These are phyloP conservation scores for Xenopus petersii DNA, from an alignment of 2,797 vertebrate species.

Conservation along the genomic window DNA sequence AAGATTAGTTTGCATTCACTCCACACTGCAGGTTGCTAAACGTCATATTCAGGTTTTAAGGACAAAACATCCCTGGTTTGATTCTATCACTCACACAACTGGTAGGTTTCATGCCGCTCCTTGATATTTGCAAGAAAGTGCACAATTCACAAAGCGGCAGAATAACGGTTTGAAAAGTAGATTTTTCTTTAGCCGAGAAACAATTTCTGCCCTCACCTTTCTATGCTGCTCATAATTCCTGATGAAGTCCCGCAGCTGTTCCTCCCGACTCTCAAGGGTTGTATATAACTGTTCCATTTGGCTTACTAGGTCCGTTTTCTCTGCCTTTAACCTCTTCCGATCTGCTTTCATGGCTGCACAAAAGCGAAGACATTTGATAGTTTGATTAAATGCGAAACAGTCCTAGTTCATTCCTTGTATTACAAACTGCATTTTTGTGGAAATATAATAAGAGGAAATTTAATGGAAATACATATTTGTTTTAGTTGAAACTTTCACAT, in stretches of 20 bases:
- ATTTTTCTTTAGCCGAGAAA: not conserved
- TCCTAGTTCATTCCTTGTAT: too few species aligned
- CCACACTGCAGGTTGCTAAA: slow-evolving; percentile 4
- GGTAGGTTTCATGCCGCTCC: not conserved
- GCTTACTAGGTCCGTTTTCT: slow-evolving; percentile 88
- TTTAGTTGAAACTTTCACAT: too few species aligned
- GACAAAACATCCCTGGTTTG: not conserved
- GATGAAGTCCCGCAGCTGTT: slow-evolving; percentile 94
- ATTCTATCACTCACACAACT: not conserved
- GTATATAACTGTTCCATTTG: slow-evolving; percentile 98
- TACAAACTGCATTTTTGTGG: too few species aligned
- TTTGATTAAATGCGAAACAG: too few species aligned
- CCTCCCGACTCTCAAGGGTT: slow-evolving; percentile 93
- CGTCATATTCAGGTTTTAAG: not conserved
- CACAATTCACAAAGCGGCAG: not conserved
- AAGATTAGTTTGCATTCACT: slow-evolving; percentile 18
- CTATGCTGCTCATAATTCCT: slow-evolving; percentile 95
- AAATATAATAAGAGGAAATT: too few species aligned
- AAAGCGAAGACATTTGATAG: not conserved
- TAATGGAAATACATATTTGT: too few species aligned
- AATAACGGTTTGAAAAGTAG: not conserved
- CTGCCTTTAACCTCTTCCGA: slow-evolving; percentile 89
- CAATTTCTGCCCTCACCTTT: slow-evolving; percentile 69
- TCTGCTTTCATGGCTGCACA: slow-evolving; percentile 90
- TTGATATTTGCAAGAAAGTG: not conserved